A percentile compares a stretch with the other conserved stretches of the same genome.
Conservation (phyloP, 2,113 vertebrate genomes). For the Siphamia tubifer region DNA sequence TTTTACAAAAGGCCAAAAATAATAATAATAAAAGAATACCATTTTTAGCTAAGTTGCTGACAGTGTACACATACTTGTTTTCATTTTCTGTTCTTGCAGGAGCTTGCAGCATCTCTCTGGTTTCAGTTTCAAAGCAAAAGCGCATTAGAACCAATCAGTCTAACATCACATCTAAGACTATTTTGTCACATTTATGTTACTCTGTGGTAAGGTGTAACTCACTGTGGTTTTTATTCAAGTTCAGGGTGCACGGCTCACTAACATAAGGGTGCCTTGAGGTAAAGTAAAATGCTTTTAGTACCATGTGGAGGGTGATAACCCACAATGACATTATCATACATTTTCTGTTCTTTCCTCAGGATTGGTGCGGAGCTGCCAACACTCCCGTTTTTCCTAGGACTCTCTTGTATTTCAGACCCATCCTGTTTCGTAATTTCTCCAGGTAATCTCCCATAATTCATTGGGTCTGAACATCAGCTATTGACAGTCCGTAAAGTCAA, state of each 20-base stretch:
- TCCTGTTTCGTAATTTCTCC: too few species aligned
- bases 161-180: neutral
- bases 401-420: too few species aligned
- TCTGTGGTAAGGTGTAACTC: neutral
- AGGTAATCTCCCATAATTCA: too few species aligned
- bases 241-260: neutral
- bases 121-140: constrained; percentile 27
- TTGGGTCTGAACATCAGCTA: too few species aligned
- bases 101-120: constrained; percentile 1
- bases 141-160: neutral
- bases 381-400: too few species aligned
- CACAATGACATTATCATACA: neutral
- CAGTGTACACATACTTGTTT: neutral
- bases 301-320: neutral
- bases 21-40: too few species aligned
- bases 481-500: too few species aligned
- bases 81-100: constrained; percentile 7
- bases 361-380: neutral
- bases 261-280: too few species aligned
- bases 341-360: neutral
- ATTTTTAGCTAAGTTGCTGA: neutral
- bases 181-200: neutral
- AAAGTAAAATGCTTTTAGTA: neutral
- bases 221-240: neutral
- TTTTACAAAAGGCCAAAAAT: neutral